phyloP scores from a whole-genome alignment of 2,888 invertebrate species.

The Ectemnius cavifrons region DNA sequence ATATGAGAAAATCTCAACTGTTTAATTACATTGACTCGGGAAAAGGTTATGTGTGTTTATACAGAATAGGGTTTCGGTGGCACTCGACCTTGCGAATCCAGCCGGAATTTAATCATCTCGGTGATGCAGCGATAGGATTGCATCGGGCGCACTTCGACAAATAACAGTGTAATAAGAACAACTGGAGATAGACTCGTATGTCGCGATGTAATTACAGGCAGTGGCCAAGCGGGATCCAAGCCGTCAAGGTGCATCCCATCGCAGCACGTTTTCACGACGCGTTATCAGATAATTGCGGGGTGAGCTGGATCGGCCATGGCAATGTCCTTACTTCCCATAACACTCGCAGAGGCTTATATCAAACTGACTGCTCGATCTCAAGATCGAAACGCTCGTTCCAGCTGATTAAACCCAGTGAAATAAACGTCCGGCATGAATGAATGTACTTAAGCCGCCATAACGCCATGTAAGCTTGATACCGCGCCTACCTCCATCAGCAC shows the following conservation, averaged over 20 bases:
- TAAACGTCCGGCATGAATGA: too few relatives aligned
- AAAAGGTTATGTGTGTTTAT: too few relatives aligned
- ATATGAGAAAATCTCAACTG: too few relatives aligned
- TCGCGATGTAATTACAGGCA: slow-evolving; percentile 39
- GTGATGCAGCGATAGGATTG: slow-evolving; percentile 59
- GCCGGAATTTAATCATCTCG: slow-evolving; percentile 71
- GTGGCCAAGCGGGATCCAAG: slow-evolving; percentile 52
- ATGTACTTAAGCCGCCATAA: too few relatives aligned
- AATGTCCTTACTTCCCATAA: neutral
- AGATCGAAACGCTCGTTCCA: too few relatives aligned
- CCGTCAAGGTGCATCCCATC: slow-evolving; percentile 37
- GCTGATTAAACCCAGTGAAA: too few relatives aligned
- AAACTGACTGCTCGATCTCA: too few relatives aligned
- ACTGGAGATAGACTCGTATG: slow-evolving; percentile 22
- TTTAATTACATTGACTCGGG: too few relatives aligned
- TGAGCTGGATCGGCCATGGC: neutral
- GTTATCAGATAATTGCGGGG: slow-evolving; percentile 4
- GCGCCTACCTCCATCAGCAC: too few relatives aligned
- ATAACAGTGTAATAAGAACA: slow-evolving; percentile 65
- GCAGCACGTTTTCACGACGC: neutral
- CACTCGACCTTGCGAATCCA: slow-evolving; percentile 67
- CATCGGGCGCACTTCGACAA: slow-evolving; percentile 63
- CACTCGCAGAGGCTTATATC: too few relatives aligned
- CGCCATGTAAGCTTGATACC: too few relatives aligned
- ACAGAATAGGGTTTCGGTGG: slow-evolving; percentile 56